phyloP scores from a whole-genome alignment of 2,797 vertebrate genomes.

The Brachymystax lenok region DNA sequence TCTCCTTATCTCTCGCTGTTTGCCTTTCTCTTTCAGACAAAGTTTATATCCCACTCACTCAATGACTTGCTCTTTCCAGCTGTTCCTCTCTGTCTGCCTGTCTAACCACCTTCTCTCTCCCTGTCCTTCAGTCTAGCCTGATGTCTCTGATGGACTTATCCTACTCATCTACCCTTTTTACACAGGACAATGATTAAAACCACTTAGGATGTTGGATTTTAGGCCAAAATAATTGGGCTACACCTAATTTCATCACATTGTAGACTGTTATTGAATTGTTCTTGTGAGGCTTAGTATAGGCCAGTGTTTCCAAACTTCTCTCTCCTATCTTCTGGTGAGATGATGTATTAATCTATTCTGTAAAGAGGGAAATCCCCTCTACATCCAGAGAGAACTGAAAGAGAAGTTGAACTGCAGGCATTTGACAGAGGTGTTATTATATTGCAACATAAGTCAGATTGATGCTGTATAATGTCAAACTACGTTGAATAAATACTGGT shows the following conservation, averaged over 20 bases:
- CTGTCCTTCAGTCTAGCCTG: constrained; percentile 69
- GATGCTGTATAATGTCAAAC: background rate
- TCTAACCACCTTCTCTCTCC: background rate
- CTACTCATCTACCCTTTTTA: constrained; percentile 77
- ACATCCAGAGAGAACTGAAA: background rate
- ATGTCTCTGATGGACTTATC: constrained; percentile 81
- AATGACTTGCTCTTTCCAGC: background rate
- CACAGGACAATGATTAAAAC: background rate
- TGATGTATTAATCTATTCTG: background rate
- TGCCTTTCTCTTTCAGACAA: constrained; percentile 1
- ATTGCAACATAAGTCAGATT: background rate
- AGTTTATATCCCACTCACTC: background rate
- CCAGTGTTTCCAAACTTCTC: too few relatives aligned
- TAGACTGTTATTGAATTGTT: background rate
- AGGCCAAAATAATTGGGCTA: background rate
- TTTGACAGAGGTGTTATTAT: background rate
- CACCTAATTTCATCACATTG: background rate
- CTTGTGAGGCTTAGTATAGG: background rate
- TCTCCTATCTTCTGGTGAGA: background rate
- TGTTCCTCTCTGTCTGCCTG: background rate
- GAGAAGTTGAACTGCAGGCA: background rate
- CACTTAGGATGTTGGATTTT: background rate
- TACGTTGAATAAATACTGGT: background rate
- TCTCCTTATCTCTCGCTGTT: background rate
- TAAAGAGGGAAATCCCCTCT: background rate